A percentile compares a stretch with the other conserved stretches of the same genome.
These are phyloP conservation scores for Drosophila micromelanica DNA, from an alignment of 1,140 invertebrate genomes.

Conservation along the genomic window DNA sequence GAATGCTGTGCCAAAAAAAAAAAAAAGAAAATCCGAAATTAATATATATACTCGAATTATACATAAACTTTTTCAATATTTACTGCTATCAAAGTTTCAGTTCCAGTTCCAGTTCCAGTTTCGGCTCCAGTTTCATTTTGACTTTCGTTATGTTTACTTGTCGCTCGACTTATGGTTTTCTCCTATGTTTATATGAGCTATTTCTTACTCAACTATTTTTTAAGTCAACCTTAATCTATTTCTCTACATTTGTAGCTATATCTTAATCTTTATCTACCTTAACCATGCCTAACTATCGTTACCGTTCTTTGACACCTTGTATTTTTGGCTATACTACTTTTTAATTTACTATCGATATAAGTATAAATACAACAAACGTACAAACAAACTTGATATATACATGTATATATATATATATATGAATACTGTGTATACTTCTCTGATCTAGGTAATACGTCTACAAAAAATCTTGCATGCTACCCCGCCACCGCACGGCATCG, in stretches of 20 bases:
- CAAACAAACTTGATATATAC: constrained; percentile 13
- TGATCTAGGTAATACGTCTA: constrained; percentile 83
- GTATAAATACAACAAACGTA: constrained; percentile 14
- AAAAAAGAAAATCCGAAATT: too few species aligned
- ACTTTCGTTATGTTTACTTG: constrained; percentile 9
- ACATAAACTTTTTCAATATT: not conserved
- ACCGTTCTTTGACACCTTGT: constrained; percentile 5
- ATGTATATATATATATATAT: constrained; percentile 30
- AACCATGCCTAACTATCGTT: constrained; percentile 26
- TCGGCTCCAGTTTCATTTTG: not conserved
- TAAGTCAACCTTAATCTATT: not conserved
- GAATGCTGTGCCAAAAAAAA: not conserved
- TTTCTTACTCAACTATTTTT: not conserved
- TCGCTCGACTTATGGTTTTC: not conserved
- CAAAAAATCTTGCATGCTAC: constrained; percentile 84
- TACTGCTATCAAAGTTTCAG: constrained; percentile 9
- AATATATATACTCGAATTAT: not conserved
- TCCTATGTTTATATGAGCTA: not conserved
- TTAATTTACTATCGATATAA: constrained; percentile 15
- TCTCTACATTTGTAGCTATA: constrained; percentile 20
- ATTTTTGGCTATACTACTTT: constrained; percentile 1
- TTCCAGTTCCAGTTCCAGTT: constrained; percentile 1
- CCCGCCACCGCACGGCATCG: constrained; percentile 76
- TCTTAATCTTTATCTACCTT: constrained; percentile 10
- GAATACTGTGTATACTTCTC: constrained; percentile 66